Evolutionary conservation across 2,113 vertebrate genomes (phyloP).

Genomic region (Syngnathus typhle): DNA sequence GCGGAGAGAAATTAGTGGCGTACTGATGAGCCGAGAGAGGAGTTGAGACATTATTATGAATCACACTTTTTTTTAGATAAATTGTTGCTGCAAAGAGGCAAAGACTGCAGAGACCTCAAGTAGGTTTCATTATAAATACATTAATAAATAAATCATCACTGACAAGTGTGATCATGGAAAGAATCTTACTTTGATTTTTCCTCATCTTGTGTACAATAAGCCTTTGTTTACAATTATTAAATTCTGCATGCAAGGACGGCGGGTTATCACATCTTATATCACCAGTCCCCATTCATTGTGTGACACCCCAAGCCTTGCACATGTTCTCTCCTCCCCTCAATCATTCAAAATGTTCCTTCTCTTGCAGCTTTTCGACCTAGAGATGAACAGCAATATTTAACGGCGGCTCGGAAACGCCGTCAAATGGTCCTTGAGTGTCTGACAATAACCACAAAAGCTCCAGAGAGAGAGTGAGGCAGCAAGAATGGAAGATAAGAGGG

Average conservation of each 20-base stretch:
- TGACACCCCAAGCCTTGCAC: slow-evolving; percentile 53
- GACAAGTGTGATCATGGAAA: too few relatives aligned
- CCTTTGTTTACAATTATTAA: slow-evolving; percentile 42
- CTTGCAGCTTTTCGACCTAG: slow-evolving; percentile 41
- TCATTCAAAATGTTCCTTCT: neutral
- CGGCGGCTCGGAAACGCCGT: slow-evolving; percentile 54
- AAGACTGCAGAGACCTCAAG: too few relatives aligned
- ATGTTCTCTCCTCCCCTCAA: neutral
- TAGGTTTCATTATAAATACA: too few relatives aligned
- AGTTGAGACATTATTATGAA: too few relatives aligned
- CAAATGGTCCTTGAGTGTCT: slow-evolving; percentile 63
- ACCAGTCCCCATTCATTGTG: slow-evolving; percentile 47
- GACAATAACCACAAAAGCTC: slow-evolving; percentile 58
- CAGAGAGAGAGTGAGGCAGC: neutral
- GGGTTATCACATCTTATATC: slow-evolving; percentile 61
- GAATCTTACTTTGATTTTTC: too few relatives aligned
- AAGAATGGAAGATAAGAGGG: slow-evolving; percentile 58
- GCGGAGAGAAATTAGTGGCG: neutral
- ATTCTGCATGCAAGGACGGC: slow-evolving; percentile 38
- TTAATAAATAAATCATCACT: too few relatives aligned
- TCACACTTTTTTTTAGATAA: too few relatives aligned
- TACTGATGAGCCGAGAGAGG: neutral
- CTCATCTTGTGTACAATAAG: neutral
- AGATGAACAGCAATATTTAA: slow-evolving; percentile 62
- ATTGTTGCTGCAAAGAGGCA: too few relatives aligned